phyloP scores from a whole-genome alignment of 2,888 invertebrate species.

The Amorpha juglandis region DNA sequence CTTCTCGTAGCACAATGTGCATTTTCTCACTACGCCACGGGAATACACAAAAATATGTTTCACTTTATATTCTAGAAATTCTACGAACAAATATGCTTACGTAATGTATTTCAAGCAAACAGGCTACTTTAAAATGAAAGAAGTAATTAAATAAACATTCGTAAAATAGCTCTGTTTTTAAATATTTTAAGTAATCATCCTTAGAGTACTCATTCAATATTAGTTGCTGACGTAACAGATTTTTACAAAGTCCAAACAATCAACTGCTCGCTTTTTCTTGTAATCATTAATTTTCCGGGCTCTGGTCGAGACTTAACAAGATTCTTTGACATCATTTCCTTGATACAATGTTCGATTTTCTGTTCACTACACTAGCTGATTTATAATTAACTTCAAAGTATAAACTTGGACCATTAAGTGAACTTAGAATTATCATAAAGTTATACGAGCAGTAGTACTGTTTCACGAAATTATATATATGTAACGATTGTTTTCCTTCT shows the following conservation, averaged over 20 bases:
- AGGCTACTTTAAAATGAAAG: background rate
- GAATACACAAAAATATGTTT: slow-evolving; percentile 17
- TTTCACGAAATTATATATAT: slow-evolving; percentile 4
- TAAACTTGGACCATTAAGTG: slow-evolving; percentile 25
- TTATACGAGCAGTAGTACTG: slow-evolving; percentile 10
- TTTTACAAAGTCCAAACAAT: slow-evolving; percentile 28
- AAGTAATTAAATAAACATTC: background rate
- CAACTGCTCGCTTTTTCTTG: slow-evolving; percentile 29
- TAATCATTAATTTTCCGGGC: slow-evolving; percentile 52
- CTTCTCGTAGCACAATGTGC: background rate
- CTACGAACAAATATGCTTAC: slow-evolving; percentile 1
- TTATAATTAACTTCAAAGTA: slow-evolving; percentile 38
- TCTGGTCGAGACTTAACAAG: slow-evolving; percentile 42
- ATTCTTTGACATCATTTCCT: slow-evolving; percentile 50
- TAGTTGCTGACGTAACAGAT: slow-evolving; percentile 35
- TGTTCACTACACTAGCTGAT: slow-evolving; percentile 35
- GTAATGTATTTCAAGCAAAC: background rate
- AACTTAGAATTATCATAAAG: slow-evolving; percentile 20
- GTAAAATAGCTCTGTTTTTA: background rate
- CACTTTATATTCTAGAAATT: slow-evolving; percentile 17
- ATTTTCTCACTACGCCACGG: slow-evolving; percentile 4
- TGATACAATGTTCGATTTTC: slow-evolving; percentile 31
- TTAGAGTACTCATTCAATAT: slow-evolving; percentile 28
- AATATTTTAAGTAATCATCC: background rate
- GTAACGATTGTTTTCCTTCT: slow-evolving; percentile 4